Conservation (phyloP, 2,888 invertebrate species). For the Phortica okadai region DNA sequence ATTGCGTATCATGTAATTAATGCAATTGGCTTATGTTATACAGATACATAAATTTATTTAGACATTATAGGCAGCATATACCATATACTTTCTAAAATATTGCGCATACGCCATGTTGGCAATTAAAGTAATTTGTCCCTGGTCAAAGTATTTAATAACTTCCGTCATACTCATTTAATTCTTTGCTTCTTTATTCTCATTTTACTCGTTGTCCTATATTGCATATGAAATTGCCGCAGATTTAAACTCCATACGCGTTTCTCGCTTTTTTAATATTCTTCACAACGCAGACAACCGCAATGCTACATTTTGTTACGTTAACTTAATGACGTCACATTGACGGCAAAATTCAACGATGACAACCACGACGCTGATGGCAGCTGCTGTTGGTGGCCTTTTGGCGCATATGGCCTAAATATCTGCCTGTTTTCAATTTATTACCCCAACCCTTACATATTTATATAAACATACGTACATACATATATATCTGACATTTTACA, state of each 20-base stretch:
- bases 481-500: slow-evolving; percentile 5
- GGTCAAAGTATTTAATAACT: too few species aligned
- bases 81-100: neutral
- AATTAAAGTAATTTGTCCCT: too few species aligned
- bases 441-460: neutral
- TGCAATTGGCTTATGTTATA: too few species aligned
- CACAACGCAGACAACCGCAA: slow-evolving; percentile 13
- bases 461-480: too few species aligned
- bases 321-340: slow-evolving; percentile 25
- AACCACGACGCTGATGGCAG: slow-evolving; percentile 55
- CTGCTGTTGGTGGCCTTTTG: slow-evolving; percentile 25
- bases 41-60: too few species aligned
- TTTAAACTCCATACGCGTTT: neutral
- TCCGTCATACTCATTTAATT: neutral
- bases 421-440: slow-evolving; percentile 4
- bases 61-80: neutral
- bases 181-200: neutral
- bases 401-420: slow-evolving; percentile 5
- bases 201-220: neutral
- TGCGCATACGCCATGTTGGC: neutral
- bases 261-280: neutral
- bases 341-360: slow-evolving; percentile 35
- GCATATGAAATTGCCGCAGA: slow-evolving; percentile 12
- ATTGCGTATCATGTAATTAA: too few species aligned
- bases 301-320: slow-evolving; percentile 23